A percentile compares a stretch with the other conserved stretches of the same genome.
Conservation (phyloP, 2,888 invertebrate genomes). For the Agrochola litura region DNA sequence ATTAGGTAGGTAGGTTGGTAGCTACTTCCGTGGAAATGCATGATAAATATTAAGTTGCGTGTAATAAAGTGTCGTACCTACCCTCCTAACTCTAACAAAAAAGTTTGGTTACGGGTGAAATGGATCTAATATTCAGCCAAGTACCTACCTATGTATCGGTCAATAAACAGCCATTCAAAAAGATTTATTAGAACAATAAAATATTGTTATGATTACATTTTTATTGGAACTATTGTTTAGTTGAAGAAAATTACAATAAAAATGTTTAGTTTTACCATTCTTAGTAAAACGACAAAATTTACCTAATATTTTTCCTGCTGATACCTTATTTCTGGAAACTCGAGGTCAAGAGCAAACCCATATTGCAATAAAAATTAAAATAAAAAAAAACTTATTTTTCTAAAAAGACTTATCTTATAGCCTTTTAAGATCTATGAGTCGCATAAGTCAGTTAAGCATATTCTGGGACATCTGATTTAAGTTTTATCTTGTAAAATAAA, state of each 20-base stretch:
- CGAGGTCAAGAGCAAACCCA: too few species aligned
- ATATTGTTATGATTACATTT: background rate
- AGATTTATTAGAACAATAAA: background rate
- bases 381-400: background rate
- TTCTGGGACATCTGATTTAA: background rate
- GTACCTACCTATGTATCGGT: background rate
- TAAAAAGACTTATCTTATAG: background rate
- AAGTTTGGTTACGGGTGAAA: background rate
- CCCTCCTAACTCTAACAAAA: background rate
- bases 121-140: background rate
- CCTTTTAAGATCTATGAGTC: background rate
- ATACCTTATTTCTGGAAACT: slow-evolving; percentile 1
- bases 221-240: background rate
- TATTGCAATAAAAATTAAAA: too few species aligned
- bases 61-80: slow-evolving; percentile 9
- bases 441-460: background rate
- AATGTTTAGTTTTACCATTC: background rate
- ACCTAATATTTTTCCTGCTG: background rate
- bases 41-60: slow-evolving; percentile 43
- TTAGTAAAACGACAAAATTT: background rate
- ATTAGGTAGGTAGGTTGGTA: slow-evolving; percentile 38
- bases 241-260: background rate
- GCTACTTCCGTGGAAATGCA: slow-evolving; percentile 31
- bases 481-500: background rate
- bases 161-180: background rate